A percentile compares a stretch with the other conserved stretches of the same genome.
These are phyloP conservation scores for Rotaria macrura DNA, from an alignment of 2,888 invertebrate genomes.

Conservation along the genomic window DNA sequence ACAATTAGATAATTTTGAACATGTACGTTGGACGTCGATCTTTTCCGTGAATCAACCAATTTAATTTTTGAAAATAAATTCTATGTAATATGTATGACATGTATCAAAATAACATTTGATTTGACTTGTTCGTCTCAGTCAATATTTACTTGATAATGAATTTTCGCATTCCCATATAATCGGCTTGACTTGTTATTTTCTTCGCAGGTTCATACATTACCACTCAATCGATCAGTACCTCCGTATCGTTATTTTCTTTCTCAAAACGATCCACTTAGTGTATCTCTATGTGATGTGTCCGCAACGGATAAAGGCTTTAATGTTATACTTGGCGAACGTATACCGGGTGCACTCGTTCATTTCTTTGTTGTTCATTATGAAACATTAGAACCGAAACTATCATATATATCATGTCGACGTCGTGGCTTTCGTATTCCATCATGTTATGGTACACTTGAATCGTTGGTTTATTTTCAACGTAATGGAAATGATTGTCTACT, in stretches of 20 bases:
- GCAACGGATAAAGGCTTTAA: neutral
- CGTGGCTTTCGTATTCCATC: conserved; percentile 5
- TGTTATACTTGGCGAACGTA: neutral
- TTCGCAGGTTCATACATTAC: neutral
- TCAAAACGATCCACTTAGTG: neutral
- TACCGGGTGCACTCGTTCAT: neutral
- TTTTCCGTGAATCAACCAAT: too few relatives aligned
- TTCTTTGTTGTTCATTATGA: neutral
- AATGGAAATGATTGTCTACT: neutral
- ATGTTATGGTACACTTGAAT: neutral
- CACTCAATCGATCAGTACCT: neutral
- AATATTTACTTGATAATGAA: too few relatives aligned
- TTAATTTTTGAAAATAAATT: too few relatives aligned
- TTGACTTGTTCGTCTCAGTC: too few relatives aligned
- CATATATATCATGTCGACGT: neutral
- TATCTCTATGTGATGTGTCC: neutral
- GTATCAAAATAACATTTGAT: too few relatives aligned
- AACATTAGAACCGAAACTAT: neutral
- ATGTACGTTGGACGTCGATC: too few relatives aligned
- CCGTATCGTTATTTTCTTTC: neutral
- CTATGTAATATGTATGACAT: too few relatives aligned
- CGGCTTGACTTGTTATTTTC: neutral
- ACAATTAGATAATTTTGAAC: too few relatives aligned
- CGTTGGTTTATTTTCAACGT: neutral
- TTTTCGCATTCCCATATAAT: too few relatives aligned